These are phyloP conservation scores for Chrysotoxum bicinctum DNA, from an alignment of 2,888 invertebrate species.

Conservation along the genomic window DNA sequence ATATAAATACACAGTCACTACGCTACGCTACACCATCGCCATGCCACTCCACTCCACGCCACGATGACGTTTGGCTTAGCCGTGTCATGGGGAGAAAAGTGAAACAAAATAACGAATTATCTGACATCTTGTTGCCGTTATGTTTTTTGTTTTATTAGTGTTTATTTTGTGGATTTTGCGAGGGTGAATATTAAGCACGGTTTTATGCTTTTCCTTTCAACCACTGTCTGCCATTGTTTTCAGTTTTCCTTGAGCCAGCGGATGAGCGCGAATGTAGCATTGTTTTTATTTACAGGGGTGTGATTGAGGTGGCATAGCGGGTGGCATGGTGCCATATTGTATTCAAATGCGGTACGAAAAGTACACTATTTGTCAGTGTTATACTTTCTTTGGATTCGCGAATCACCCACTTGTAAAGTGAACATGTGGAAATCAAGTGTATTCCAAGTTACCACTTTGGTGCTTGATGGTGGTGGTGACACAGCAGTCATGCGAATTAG, in stretches of 20 bases:
- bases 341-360: slow-evolving; percentile 16
- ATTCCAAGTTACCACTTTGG: slow-evolving; percentile 15
- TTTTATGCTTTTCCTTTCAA: slow-evolving; percentile 22
- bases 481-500: slow-evolving; percentile 45
- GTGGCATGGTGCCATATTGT: slow-evolving; percentile 56
- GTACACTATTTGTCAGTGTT: slow-evolving; percentile 41
- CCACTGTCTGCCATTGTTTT: slow-evolving; percentile 29
- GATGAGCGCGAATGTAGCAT: background rate
- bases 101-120: slow-evolving; percentile 45
- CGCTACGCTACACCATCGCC: background rate
- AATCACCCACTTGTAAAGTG: slow-evolving; percentile 56
- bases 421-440: slow-evolving; percentile 57
- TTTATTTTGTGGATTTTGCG: slow-evolving; percentile 22
- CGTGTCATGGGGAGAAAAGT: slow-evolving; percentile 22
- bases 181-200: slow-evolving; percentile 20
- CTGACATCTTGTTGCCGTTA: slow-evolving; percentile 31
- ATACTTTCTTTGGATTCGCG: slow-evolving; percentile 48
- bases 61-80: slow-evolving; percentile 45
- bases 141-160: slow-evolving; percentile 7
- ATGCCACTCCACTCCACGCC: background rate
- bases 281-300: slow-evolving; percentile 30
- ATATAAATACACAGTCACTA: slow-evolving; percentile 30
- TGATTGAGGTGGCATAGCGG: slow-evolving; percentile 16
- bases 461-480: background rate
- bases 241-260: background rate